Evolutionary conservation across 92 coral and sea anemone species (phyloP).

Genomic region (Plumapathes pennacea): DNA sequence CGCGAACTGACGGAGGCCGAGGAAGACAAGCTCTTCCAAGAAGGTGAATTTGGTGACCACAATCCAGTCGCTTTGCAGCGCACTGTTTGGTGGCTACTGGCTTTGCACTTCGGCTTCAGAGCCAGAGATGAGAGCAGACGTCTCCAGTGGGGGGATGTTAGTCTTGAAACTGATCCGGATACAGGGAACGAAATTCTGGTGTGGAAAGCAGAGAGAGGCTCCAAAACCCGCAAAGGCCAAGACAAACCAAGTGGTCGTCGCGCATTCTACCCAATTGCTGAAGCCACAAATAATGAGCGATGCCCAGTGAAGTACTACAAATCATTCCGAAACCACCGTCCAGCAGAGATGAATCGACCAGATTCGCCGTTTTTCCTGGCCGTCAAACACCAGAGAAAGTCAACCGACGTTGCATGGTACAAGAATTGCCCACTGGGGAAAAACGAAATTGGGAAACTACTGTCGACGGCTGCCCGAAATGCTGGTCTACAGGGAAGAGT

Average conservation of each 20-base stretch:
- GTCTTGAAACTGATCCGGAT: constrained; percentile 19
- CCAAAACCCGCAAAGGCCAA: constrained; percentile 36
- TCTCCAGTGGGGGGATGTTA: constrained; percentile 48
- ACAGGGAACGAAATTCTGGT: constrained; percentile 32
- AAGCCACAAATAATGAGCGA: constrained; percentile 34
- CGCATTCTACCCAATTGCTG: constrained; percentile 49
- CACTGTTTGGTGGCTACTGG: constrained; percentile 53
- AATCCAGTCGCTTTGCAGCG: constrained; percentile 42
- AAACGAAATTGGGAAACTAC: constrained; percentile 45
- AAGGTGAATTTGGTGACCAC: constrained; percentile 45
- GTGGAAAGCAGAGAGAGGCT: constrained; percentile 46
- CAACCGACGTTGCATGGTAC: constrained; percentile 28
- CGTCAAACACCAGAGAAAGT: constrained; percentile 28
- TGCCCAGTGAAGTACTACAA: constrained; percentile 48
- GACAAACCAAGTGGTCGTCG: constrained; percentile 12
- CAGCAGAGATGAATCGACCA: constrained; percentile 36
- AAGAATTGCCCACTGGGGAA: constrained; percentile 51
- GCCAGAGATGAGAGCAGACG: constrained; percentile 46
- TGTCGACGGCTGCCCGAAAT: constrained; percentile 35
- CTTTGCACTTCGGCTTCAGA: constrained; percentile 61
- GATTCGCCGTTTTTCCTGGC: constrained; percentile 61
- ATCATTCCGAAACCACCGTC: constrained; percentile 46
- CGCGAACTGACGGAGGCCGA: constrained; percentile 22
- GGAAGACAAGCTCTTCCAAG: constrained; percentile 37
- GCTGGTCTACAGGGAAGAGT: constrained; percentile 53